phyloP scores from a whole-genome alignment of 2,888 invertebrate genomes.

The Rhagophthalmus giganteus region DNA sequence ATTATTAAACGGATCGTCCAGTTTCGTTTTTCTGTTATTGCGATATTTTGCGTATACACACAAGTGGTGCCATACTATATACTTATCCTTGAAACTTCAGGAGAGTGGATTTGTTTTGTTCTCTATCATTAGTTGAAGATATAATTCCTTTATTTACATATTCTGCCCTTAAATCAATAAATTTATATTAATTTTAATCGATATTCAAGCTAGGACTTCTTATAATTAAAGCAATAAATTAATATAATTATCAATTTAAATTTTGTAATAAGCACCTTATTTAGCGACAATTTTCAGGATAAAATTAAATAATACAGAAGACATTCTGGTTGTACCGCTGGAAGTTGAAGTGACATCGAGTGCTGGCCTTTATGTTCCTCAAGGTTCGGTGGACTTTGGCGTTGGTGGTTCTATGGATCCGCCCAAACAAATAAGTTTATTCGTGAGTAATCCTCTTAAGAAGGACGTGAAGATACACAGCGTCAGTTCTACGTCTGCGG shows the following conservation, averaged over 20 bases:
- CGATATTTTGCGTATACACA: too few relatives aligned
- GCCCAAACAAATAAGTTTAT: slow-evolving; percentile 63
- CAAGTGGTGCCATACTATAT: too few relatives aligned
- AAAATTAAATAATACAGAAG: slow-evolving; percentile 68
- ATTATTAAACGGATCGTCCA: too few relatives aligned
- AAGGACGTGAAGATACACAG: slow-evolving; percentile 68
- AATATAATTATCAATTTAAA: too few relatives aligned
- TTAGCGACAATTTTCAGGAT: slow-evolving; percentile 60
- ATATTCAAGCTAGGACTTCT: too few relatives aligned
- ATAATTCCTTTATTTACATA: too few relatives aligned
- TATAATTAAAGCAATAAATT: too few relatives aligned
- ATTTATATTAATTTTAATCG: too few relatives aligned
- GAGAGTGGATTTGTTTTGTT: background rate
- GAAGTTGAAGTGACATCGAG: slow-evolving; percentile 76
- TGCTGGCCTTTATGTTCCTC: slow-evolving; percentile 77
- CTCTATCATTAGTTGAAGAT: too few relatives aligned
- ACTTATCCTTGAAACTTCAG: too few relatives aligned
- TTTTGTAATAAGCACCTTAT: background rate
- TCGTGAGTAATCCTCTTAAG: slow-evolving; percentile 67
- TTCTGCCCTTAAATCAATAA: too few relatives aligned
- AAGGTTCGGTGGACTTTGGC: slow-evolving; percentile 79
- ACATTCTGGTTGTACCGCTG: slow-evolving; percentile 77
- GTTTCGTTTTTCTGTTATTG: too few relatives aligned
- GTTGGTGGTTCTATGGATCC: slow-evolving; percentile 72
- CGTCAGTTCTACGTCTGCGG: slow-evolving; percentile 65